phyloP scores from a whole-genome alignment of 2,113 vertebrate genomes.

The Dendrocopos noguchii region DNA sequence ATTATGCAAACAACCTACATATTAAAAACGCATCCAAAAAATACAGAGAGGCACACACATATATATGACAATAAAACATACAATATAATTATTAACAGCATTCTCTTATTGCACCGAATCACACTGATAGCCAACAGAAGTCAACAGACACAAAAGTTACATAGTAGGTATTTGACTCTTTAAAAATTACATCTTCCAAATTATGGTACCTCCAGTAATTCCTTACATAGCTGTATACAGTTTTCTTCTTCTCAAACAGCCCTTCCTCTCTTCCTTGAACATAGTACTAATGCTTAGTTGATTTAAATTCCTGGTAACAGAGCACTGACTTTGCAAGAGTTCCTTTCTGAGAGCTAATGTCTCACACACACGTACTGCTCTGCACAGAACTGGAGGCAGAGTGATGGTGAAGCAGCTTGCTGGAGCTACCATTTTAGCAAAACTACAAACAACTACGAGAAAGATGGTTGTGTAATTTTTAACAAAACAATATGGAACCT shows the following conservation, averaged over 20 bases:
- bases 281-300: not conserved
- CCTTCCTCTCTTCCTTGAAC: not conserved
- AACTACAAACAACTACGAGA: not conserved
- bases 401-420: not conserved
- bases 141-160: not conserved
- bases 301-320: not conserved
- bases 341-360: not conserved
- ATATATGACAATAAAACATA: not conserved
- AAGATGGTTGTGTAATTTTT: slow-evolving; percentile 60
- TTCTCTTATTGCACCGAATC: not conserved
- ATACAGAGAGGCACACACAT: not conserved
- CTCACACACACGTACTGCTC: not conserved
- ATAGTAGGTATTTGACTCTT: not conserved
- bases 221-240: not conserved
- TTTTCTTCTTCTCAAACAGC: not conserved
- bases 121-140: not conserved
- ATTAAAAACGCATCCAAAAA: not conserved
- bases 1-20: not conserved
- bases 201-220: not conserved
- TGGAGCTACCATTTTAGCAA: slow-evolving; percentile 39
- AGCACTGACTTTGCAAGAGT: not conserved
- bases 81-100: not conserved
- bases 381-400: not conserved
- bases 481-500: slow-evolving; percentile 69
- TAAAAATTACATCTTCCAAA: not conserved